Conservation (phyloP, 2,113 vertebrate species). For the Caracal caracal region DNA sequence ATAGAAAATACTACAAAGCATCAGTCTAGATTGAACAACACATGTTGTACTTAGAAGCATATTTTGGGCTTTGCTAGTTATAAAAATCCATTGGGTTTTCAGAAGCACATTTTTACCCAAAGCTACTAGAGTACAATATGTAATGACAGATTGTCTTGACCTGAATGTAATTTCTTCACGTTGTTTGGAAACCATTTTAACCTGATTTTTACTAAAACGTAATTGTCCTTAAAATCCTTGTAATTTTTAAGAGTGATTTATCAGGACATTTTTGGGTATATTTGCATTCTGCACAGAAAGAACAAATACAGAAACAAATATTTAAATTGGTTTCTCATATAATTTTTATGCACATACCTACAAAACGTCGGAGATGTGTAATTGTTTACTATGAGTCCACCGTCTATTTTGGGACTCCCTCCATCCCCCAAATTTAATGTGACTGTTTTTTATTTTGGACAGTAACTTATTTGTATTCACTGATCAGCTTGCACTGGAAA, state of each 20-base stretch:
- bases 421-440: neutral
- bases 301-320: slow-evolving; percentile 14
- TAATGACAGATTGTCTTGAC: neutral
- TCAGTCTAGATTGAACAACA: neutral
- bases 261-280: neutral
- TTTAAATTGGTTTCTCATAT: slow-evolving; percentile 10
- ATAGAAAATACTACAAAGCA: neutral
- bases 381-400: neutral
- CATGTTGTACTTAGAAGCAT: neutral
- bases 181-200: slow-evolving; percentile 16
- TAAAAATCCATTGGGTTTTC: slow-evolving; percentile 1
- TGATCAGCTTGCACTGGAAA: neutral
- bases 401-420: neutral
- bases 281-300: neutral
- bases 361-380: neutral
- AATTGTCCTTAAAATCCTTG: neutral
- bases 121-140: neutral
- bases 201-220: neutral
- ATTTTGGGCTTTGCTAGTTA: neutral
- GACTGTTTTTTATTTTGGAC: neutral
- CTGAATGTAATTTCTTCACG: neutral
- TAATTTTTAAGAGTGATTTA: neutral
- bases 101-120: neutral
- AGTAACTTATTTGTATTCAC: neutral
- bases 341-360: neutral